Conservation (phyloP, 1,140 invertebrate species). For the Megathymus violae region DNA sequence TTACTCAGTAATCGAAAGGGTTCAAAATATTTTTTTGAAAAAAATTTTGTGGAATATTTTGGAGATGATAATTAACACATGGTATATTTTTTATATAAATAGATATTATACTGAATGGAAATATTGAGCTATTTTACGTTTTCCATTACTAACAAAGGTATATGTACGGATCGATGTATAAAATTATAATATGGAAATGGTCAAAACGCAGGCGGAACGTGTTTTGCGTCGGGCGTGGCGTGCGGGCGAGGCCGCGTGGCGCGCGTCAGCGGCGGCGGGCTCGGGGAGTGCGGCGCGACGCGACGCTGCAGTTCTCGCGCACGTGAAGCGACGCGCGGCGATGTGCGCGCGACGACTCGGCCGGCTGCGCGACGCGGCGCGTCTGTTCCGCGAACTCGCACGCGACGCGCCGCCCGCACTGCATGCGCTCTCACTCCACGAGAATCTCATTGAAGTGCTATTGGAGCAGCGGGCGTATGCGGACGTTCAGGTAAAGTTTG, state of each 20-base stretch:
- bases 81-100: too few relatives aligned
- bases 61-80: too few relatives aligned
- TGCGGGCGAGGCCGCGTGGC: slow-evolving; percentile 50
- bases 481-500: slow-evolving; percentile 86
- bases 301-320: slow-evolving; percentile 98
- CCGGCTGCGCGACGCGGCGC: slow-evolving; percentile 96
- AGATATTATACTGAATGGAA: too few relatives aligned
- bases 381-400: slow-evolving; percentile 98
- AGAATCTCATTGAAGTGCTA: slow-evolving; percentile 98
- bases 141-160: too few relatives aligned
- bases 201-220: slow-evolving; percentile 55
- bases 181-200: too few relatives aligned
- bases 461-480: slow-evolving; percentile 98
- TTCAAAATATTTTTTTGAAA: too few relatives aligned
- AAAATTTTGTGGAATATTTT: too few relatives aligned
- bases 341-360: slow-evolving; percentile 98
- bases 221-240: slow-evolving; percentile 53
- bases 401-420: slow-evolving; percentile 99
- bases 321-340: slow-evolving; percentile 95
- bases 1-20: too few relatives aligned
- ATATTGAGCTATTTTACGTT: too few relatives aligned
- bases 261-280: slow-evolving; percentile 41
- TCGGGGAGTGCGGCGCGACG: slow-evolving; percentile 85
- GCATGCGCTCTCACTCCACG: slow-evolving; percentile 98
- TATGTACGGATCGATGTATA: too few relatives aligned